These are phyloP conservation scores for Gobionotothen gibberifrons DNA, from an alignment of 2,797 vertebrate species.

Conservation along the genomic window DNA sequence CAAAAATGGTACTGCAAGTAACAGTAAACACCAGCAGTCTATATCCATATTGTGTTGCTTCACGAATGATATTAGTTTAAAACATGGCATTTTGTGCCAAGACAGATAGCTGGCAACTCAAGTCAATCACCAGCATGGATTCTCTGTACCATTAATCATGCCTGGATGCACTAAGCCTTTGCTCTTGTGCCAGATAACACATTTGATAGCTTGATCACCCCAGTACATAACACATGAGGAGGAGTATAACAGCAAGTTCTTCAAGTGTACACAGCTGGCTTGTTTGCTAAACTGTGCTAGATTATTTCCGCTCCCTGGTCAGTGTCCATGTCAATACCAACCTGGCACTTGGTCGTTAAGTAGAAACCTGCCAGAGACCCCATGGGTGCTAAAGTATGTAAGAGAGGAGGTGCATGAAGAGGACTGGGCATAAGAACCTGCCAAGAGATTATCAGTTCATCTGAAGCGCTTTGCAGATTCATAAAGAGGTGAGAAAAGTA, in stretches of 20 bases:
- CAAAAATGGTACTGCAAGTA: constrained; percentile 19
- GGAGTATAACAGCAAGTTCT: constrained; percentile 12
- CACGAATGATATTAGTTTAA: constrained; percentile 36
- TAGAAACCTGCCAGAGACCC: constrained; percentile 63
- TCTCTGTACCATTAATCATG: constrained; percentile 61
- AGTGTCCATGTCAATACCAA: constrained; percentile 41
- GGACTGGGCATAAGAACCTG: constrained; percentile 57
- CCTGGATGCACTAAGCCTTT: constrained; percentile 52
- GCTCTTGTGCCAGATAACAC: constrained; percentile 60
- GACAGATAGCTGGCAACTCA: constrained; percentile 53
- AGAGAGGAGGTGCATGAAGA: constrained; percentile 55
- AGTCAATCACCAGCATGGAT: constrained; percentile 46
- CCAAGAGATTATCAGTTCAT: constrained; percentile 76
- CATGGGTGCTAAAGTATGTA: constrained; percentile 55
- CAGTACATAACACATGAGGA: constrained; percentile 29
- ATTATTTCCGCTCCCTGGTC: constrained; percentile 24
- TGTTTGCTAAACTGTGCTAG: constrained; percentile 45
- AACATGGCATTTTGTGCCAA: constrained; percentile 50
- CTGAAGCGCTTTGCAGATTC: constrained; percentile 56
- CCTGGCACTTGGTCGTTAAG: constrained; percentile 45
- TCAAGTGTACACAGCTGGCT: constrained; percentile 29
- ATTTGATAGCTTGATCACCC: constrained; percentile 59
- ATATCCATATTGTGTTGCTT: constrained; percentile 40
- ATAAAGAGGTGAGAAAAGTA: constrained; percentile 67
- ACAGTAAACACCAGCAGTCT: constrained; percentile 16